Evolutionary conservation across 2,888 invertebrate genomes (phyloP).

Genomic region (Oscheius sp.): DNA sequence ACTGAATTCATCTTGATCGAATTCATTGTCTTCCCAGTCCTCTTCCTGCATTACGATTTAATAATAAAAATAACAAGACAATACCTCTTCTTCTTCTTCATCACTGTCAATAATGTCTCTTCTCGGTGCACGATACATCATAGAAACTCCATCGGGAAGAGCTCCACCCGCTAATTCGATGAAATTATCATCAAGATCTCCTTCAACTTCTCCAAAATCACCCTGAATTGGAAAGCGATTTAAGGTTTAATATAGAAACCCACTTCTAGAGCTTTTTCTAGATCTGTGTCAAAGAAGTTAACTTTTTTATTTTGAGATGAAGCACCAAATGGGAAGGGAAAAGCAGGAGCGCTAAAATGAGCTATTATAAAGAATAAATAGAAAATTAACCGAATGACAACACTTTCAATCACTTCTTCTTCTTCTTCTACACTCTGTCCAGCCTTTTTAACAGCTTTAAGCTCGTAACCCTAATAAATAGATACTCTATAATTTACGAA

Average conservation of each 20-base stretch:
- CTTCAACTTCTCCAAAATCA: conserved; percentile 83
- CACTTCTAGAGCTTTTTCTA: conserved; percentile 47
- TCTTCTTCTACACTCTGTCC: conserved; percentile 34
- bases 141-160: conserved; percentile 37
- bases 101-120: conserved; percentile 12
- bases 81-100: conserved; percentile 36
- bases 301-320: conserved; percentile 31
- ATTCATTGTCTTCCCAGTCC: conserved; percentile 21
- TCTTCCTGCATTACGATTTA: neutral
- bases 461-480: conserved; percentile 37
- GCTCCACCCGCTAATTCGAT: conserved; percentile 80
- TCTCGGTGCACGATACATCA: conserved; percentile 10
- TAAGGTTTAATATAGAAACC: conserved; percentile 11
- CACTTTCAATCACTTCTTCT: conserved; percentile 31
- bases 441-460: conserved; percentile 30
- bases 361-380: neutral
- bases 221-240: conserved; percentile 29
- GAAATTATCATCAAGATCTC: conserved; percentile 90
- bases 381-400: conserved; percentile 26
- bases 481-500: neutral
- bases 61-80: neutral
- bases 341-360: conserved; percentile 25
- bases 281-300: conserved; percentile 47
- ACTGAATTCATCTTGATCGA: conserved; percentile 33
- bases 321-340: conserved; percentile 29